Base-by-base conservation (phyloP, 2,797 vertebrate genomes). In the Schizopygopsis pylzovi region DNA sequence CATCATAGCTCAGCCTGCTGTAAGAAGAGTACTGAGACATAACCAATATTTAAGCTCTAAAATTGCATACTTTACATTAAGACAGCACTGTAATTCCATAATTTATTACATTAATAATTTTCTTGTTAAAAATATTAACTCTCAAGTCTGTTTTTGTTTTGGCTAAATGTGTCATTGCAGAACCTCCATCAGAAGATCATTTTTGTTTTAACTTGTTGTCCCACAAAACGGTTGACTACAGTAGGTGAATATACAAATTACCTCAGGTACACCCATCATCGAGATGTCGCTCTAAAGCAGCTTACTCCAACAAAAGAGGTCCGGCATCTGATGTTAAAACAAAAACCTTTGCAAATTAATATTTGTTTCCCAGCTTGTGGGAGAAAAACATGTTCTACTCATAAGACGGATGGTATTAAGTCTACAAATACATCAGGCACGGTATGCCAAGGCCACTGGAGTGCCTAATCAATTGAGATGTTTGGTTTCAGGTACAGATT, bases 401-500 rank as follows among this genome's bases (percentile, higher is more conserved):
- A 78, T 61, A 86, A 88, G 84, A 71, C 12, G 18, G 22, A 77
- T 47, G 25, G 56, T 47, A 87, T 88, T 45, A 85, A 79, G 85
- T 82, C 68, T 41, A 70, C 65, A 70, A 78, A 86, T 71, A 70
- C 77, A 82, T 82, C 70, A 82, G 68, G 41, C 54, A 75, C 37
- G 68, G 68, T 73, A 87, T 86, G 67, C 67, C n/a, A 73, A 70
- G 47, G 76, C 65, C 79, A 81, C 70, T 33, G n/a, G 81, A 83
- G 87, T 73, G 61, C 67, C 67, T 87, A 83, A 87, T 87, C 85
- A 89, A 87, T 86, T 79, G 82, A 73, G 45, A 72, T 87, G 87
- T 88, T 86, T 86, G 79, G 82, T 85, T 85, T 89, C 83, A 89
- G 79, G 85, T 86, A 79, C 87, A 87, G 82, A 88, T 82, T 88